phyloP scores from a whole-genome alignment of 2,113 vertebrate species.

The Neofelis nebulosa region DNA sequence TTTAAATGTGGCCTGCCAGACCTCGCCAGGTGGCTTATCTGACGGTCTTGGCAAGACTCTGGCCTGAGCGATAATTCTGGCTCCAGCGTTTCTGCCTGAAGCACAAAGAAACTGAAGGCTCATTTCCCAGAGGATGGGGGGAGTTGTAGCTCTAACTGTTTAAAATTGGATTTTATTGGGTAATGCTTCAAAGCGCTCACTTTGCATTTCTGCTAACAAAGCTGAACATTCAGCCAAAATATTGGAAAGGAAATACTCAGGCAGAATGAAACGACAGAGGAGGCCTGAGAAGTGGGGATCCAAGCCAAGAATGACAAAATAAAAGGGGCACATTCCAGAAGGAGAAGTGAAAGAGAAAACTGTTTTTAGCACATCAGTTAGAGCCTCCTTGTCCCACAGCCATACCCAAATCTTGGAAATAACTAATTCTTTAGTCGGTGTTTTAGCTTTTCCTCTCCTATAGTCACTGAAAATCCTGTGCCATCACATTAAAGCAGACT shows the following conservation, averaged over 20 bases:
- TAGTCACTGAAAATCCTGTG: neutral
- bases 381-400: neutral
- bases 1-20: neutral
- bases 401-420: neutral
- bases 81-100: neutral
- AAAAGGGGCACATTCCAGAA: constrained; percentile 47
- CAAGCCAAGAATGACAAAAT: constrained; percentile 47
- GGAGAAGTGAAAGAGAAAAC: constrained; percentile 45
- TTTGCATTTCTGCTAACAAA: constrained; percentile 70
- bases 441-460: neutral
- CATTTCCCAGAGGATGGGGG: constrained; percentile 21
- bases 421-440: neutral
- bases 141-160: constrained; percentile 34
- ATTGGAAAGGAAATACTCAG: constrained; percentile 61
- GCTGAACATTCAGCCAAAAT: constrained; percentile 65
- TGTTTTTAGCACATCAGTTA: constrained; percentile 35
- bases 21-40: neutral
- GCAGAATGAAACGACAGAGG: constrained; percentile 28
- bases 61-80: neutral
- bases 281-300: neutral
- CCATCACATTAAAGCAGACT: neutral
- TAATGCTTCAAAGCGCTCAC: constrained; percentile 69
- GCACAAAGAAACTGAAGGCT: constrained; percentile 20
- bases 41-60: neutral
- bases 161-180: constrained; percentile 70